Base-by-base conservation (phyloP, 1,140 invertebrate genomes). In the Calycopis cecrops region DNA sequence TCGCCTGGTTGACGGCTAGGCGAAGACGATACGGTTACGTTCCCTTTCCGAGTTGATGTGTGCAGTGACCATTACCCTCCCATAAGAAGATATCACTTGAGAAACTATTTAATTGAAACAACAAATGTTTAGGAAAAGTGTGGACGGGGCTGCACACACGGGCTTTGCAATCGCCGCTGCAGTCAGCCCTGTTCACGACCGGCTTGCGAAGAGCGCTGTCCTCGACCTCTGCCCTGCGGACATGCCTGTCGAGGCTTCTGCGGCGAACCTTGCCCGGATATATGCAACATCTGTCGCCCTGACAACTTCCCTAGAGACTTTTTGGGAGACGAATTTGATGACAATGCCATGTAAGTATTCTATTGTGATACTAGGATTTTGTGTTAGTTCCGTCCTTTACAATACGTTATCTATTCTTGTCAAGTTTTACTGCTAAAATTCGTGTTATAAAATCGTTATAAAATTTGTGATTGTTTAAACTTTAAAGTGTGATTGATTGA, bases 171-270 rank as follows among this genome's bases (percentile, higher is more conserved):
- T 0, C 88, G 84, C 17, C 62, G 71, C 61, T 93, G 92, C 75
- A 82, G 87, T 34, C 73, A 90, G 50, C 61, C 72, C 56, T 93
- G 92, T 76, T 69, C 76, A 54, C 70, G 86, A 4, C 55, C 73
- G 10, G 86, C 89, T 9, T 93, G 92, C 75, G 8, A 17, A 9
- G 37, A 42, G 62, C 86, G 88, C 1, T 93, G 92, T 56, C 4
- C 49, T 1, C 73, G 73, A 53, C 57, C 34, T 33, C 76, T 91
- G 21, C 56, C 65, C 11, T 93, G 92, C 82, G 81, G 85, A 0
- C 92, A 93, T 78, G 55, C 62, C 3, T 93, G 92, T 74, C 85
- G 90, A 67, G 92, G 92, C 18, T 89, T 92, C 50, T 94, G 93
- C 80, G 92, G 92, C 10, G 93, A 94, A 72, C 78, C 86, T 63